A percentile compares a stretch with the other conserved stretches of the same genome.
Evolutionary conservation across 2,888 invertebrate genomes (phyloP).

Genomic region (Netelia inedita): DNA sequence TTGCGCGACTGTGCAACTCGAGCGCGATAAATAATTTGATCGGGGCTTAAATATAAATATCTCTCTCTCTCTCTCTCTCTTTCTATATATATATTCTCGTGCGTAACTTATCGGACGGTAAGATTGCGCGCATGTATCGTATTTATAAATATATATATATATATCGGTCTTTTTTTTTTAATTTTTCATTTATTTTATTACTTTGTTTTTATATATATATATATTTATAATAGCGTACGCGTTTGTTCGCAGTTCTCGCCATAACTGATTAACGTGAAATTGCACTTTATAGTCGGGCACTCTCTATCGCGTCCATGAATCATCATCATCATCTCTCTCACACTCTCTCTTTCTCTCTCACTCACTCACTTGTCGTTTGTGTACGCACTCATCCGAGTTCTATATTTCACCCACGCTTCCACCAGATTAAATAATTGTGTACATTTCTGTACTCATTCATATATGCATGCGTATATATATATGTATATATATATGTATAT

Average conservation of each 20-base stretch:
- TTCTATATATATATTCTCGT: slow-evolving; percentile 25
- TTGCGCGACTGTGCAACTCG: background rate
- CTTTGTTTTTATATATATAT: background rate
- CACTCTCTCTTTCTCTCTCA: background rate
- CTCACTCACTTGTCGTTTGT: background rate
- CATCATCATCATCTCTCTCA: slow-evolving; percentile 31
- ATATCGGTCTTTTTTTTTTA: background rate
- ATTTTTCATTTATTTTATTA: no score
- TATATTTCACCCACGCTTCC: slow-evolving; percentile 47
- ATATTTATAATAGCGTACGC: background rate
- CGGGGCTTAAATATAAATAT: slow-evolving; percentile 4
- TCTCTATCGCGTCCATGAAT: slow-evolving; percentile 50
- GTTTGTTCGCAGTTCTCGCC: background rate
- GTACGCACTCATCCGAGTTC: slow-evolving; percentile 48
- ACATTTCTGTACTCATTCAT: slow-evolving; percentile 33
- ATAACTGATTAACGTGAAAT: slow-evolving; percentile 45
- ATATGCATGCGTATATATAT: background rate
- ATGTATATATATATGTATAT: no score
- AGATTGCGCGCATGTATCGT: slow-evolving; percentile 2
- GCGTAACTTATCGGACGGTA: slow-evolving; percentile 31
- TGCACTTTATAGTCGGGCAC: slow-evolving; percentile 37
- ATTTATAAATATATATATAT: slow-evolving; percentile 25
- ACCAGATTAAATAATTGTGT: slow-evolving; percentile 63
- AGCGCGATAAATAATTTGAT: slow-evolving; percentile 44
- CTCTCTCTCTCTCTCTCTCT: no score